Evolutionary conservation across 2,797 vertebrate genomes (phyloP).

Genomic region (Onychomys leucogaster): DNA sequence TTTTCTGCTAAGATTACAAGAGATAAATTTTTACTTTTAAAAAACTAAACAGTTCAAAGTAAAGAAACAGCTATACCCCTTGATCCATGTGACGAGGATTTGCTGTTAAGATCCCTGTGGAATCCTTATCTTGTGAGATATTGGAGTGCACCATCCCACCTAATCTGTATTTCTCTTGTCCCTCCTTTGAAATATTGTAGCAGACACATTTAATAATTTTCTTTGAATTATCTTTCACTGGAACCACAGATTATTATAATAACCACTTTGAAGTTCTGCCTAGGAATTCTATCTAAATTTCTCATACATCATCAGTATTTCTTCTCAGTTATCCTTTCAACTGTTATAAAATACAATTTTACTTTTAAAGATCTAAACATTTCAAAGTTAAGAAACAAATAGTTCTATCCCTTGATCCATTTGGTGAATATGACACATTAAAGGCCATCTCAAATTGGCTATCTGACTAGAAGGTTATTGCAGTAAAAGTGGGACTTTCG

Average conservation of each 20-base stretch:
- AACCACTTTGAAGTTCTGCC: conserved; percentile 64
- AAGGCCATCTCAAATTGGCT: conserved; percentile 56
- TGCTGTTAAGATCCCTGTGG: conserved; percentile 55
- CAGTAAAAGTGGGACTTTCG: conserved; percentile 12
- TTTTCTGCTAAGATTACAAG: conserved; percentile 45
- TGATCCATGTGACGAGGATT: conserved; percentile 29
- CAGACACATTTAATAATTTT: conserved; percentile 74
- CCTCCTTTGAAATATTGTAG: conserved; percentile 54
- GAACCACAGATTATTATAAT: conserved; percentile 67
- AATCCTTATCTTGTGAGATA: conserved; percentile 63
- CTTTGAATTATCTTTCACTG: conserved; percentile 65
- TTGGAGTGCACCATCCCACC: conserved; percentile 54
- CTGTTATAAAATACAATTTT: conserved; percentile 58
- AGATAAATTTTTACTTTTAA: neutral
- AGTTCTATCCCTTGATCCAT: conserved; percentile 45
- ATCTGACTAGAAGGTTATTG: conserved; percentile 34
- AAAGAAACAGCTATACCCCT: neutral
- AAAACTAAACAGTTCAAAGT: neutral
- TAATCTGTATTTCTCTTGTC: conserved; percentile 70
- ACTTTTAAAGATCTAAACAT: conserved; percentile 64
- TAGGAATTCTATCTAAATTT: conserved; percentile 66
- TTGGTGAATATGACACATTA: conserved; percentile 30
- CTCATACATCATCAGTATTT: conserved; percentile 55
- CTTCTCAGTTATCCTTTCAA: conserved; percentile 54
- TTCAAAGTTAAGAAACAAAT: conserved; percentile 66